Evolutionary conservation across 2,113 vertebrate species (phyloP), one percentile per base, ranked within the genome.

Genomic region (Anguilla japonica): DNA sequence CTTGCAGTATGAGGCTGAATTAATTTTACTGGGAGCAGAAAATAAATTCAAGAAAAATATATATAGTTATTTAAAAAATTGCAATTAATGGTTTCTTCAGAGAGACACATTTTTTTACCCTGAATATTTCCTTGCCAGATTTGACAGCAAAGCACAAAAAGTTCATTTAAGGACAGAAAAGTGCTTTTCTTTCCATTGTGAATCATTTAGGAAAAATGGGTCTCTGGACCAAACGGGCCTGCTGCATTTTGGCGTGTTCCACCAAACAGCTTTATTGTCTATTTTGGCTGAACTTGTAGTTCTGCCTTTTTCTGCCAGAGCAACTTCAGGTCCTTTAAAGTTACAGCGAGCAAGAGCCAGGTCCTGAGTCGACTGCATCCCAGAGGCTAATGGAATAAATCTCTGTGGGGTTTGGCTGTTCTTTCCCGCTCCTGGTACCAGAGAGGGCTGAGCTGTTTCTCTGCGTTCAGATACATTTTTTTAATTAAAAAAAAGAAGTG

Each of bases 231-330:
- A 93, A 94, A 94, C 95, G 95, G 95, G 94, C 93, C 43, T 46
- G 43, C 94, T 94, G 94, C 95, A 96, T 96, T 96, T 96, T 97
- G 97, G 96, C 96, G 92, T 94, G 94, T 94, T 96, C 91, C 95
- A 95, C 92, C 93, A 93, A 93, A 96, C 95, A 96, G 95, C 97
- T 97, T 97, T 97, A 97, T 97, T 97, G 97, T 98, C 96, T 97
- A 92, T 97, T 96, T 97, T 97, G 97, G 97, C 97, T 96, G 96
- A 97, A 97, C 96, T 96, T 94, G 95, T 92, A 96, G 93, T 96
- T 97, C 95, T 94, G 84, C 88, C 63, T 87, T 94, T 34, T 89
- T 57, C 91, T 95, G 96, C 96, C 96, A 96, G 96, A 94, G 96
- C 96, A 95, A 93, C 95, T 94, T 95, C 93, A 95, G 96, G 96